Evolutionary conservation across 2,888 invertebrate genomes (phyloP), one percentile per base, ranked within the genome.

Genomic region (Drymonia ruficornis): DNA sequence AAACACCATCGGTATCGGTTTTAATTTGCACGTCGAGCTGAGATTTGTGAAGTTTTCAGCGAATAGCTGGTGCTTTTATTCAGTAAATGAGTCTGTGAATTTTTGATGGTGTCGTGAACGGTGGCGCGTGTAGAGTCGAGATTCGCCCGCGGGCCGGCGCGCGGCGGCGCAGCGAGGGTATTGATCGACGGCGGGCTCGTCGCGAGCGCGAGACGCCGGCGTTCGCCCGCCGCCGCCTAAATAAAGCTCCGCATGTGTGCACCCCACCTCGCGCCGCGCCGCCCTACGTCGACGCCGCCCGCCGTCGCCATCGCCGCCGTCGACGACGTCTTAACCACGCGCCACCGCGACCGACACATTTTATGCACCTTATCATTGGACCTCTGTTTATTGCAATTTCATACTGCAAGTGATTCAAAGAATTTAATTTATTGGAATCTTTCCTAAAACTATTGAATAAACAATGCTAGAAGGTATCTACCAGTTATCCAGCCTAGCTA

Each of bases 91-190:
- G 80, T 85, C 81, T 85, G 87, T 92, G 86, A 91, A 92, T 92
- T 90, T 91, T 91, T 91, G 84, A 92, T 91, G 86, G 86, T 85
- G 81, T 85, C 86, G 85, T 86, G 86, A 84, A 84, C 80, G 80
- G 77, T 77, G 82, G 85, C 83, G 87, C 77, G 75, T 72, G 72
- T 84, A 90, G 83, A 85, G 90, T 87, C 81, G 82, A 89, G 78
- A 85, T 84, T 91, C 76, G 88, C 78, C 80, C 76, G 87, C 67
- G 65, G 78, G 75, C 75, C 83, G 87, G 79, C 81, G 81, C 89
- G 91, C 91, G 89, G 80, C 91, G 91, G 91, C 92, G 91, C 91
- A 87, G 80, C 76, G 87, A 71, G 88, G 85, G 89, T 92, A 92
- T 92, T 91, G 92, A 92, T 92, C 91, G 91, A 83, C 83, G 84